Evolutionary conservation across 2,888 invertebrate genomes (phyloP).

Genomic region (Caenorhabditis plicata): DNA sequence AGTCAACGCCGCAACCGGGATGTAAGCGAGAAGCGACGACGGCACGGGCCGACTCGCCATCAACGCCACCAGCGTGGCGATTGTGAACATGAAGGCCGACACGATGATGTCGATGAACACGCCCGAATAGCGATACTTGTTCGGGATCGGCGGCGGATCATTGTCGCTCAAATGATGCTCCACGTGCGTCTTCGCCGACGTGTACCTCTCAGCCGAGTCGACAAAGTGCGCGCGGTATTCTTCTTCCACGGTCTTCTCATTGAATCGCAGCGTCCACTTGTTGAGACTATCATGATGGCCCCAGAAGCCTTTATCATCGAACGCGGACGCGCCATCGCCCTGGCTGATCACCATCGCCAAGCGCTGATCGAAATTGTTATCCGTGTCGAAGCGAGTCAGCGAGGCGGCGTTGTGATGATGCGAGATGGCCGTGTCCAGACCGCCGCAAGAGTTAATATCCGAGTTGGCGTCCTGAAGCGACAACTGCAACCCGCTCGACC

Average conservation of each 20-base stretch:
- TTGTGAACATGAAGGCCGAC: conserved; percentile 74
- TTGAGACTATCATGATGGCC: conserved; percentile 72
- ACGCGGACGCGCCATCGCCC: conserved; percentile 39
- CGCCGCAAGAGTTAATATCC: conserved; percentile 61
- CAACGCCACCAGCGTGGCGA: conserved; percentile 55
- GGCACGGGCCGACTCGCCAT: conserved; percentile 35
- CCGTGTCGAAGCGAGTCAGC: conserved; percentile 64
- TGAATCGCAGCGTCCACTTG: conserved; percentile 79
- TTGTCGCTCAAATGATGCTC: conserved; percentile 36
- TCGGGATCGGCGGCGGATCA: conserved; percentile 4
- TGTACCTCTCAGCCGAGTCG: conserved; percentile 54
- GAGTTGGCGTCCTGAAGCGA: conserved; percentile 56
- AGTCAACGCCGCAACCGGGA: conserved; percentile 35
- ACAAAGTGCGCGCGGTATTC: conserved; percentile 65
- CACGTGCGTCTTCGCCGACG: conserved; percentile 32
- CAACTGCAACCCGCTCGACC: conserved; percentile 57
- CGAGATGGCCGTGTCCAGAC: conserved; percentile 63
- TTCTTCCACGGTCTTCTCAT: conserved; percentile 69
- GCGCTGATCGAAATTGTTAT: conserved; percentile 64
- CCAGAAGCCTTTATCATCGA: conserved; percentile 55
- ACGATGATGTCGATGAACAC: conserved; percentile 78
- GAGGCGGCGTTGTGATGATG: conserved; percentile 65
- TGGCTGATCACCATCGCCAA: conserved; percentile 58
- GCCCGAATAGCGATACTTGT: conserved; percentile 56
- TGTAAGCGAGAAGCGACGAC: conserved; percentile 36